Evolutionary conservation across 2,888 invertebrate genomes (phyloP), one percentile per base, ranked within the genome.

Genomic region (Proisotoma minuta): DNA sequence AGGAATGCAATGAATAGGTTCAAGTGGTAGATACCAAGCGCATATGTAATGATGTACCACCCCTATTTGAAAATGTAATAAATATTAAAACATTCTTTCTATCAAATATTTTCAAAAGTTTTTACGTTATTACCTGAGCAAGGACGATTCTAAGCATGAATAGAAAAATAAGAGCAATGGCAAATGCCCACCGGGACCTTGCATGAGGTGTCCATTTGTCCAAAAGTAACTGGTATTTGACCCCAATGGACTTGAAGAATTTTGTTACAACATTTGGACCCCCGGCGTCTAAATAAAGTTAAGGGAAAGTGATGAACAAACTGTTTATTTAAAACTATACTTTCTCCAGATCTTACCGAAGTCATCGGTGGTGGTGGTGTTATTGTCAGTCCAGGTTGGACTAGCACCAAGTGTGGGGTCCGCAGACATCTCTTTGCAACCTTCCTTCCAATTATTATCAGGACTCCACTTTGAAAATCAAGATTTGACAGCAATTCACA

Each of bases 1-100:
- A 99, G 85, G 84, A 99, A 99, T 81, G 97, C 96, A 83, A 99
- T 96, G 82, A 99, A 97, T 79, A 99, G 84, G 82, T 99, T 99
- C 78, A 99, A 85, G 79, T 99, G 93, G 81, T 98, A 99, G 78
- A 99, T 99, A 75, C 98, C 98, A 79, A 99, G 82, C 28, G 96
- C 99, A 81, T 99, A 99, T 74, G 97, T 96, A 65, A 99, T 88
- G 76, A 99, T 99, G 79, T 99, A 99, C 96, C 98, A 99, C 74
- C 99, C 99, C 91, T 99, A 82, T 70, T 86, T 83, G 70, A 71
- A 63, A 57, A 67, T 63, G 58, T 63, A 64, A 59, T 18, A 43
- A 34, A 34, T 34, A 34, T 10, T 34, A 34, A 8, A 34, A 34
- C 34, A 48, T 18, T 8, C 22, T 48, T 48, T 5, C 22, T 8